phyloP scores from a whole-genome alignment of 2,888 invertebrate genomes.

The Athalia circularis region DNA sequence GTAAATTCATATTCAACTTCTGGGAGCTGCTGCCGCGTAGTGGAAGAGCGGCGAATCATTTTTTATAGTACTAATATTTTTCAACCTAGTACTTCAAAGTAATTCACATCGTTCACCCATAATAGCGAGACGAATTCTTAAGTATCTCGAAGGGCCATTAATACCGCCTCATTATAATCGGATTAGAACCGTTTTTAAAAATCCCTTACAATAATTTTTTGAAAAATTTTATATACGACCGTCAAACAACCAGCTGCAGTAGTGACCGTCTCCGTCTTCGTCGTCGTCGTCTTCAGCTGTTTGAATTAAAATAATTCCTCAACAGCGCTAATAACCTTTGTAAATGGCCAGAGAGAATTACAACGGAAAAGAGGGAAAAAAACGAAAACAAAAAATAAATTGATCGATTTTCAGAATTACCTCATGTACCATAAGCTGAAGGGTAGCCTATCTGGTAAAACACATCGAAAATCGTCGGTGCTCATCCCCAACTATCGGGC shows the following conservation, averaged over 20 bases:
- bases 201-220: background rate
- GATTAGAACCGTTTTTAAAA: background rate
- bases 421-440: background rate
- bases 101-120: too few relatives aligned
- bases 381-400: conserved; percentile 46
- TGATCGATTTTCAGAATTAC: conserved; percentile 61
- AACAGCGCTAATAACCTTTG: conserved; percentile 4
- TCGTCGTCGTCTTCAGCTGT: background rate
- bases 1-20: conserved; percentile 18
- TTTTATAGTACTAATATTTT: too few relatives aligned
- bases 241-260: background rate
- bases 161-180: too few relatives aligned
- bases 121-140: too few relatives aligned
- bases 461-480: conserved; percentile 45
- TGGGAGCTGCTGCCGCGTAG: conserved; percentile 41
- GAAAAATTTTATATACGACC: background rate
- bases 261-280: conserved; percentile 9
- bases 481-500: conserved; percentile 61
- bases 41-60: background rate
- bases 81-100: too few relatives aligned
- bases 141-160: too few relatives aligned
- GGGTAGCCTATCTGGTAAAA: conserved; percentile 10
- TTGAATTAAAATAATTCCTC: conserved; percentile 8
- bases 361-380: conserved; percentile 21
- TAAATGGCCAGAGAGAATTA: conserved; percentile 53